Evolutionary conservation across 2,113 vertebrate genomes (phyloP), one percentile per base, ranked within the genome.

Genomic region (Scortum barcoo): DNA sequence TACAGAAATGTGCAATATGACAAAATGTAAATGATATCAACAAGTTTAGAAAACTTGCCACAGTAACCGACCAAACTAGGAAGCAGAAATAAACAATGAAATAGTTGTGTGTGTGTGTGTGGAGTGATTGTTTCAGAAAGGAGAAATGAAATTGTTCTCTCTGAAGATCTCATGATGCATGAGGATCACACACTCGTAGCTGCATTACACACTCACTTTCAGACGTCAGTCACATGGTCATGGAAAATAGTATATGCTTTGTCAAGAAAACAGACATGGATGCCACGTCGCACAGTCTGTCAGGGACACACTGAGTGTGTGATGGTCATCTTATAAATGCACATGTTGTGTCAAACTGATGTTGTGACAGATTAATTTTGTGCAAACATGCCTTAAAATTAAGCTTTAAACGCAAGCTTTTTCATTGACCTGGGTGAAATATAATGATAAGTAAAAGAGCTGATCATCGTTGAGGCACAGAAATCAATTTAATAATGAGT

Each of bases 81-180:
- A 20, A n/a, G 16, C 19, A 75, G 40, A 71, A 69, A 44, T 13
- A 1, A 0, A 10, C 28, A 33, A 9, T 11, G 28, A 22, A 28
- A 30, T 54, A 0, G 53, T n/a, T n/a, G n/a, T n/a, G n/a, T n/a
- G n/a, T n/a, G n/a, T n/a, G n/a, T n/a, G n/a, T n/a, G n/a, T 17
- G 10, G 4, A 16, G n/a, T 22, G 36, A 62, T 69, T 79, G 71
- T 77, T 50, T 54, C 2, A 44, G 16, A 78, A 20, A 44, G 12
- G 2, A 60, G 68, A 50, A 17, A 7, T 51, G 83, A 77, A 0
- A 12, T 33, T 22, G 6, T 44, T 38, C 30, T 42, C 28, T 48
- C 28, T 33, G 68, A 80, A 28, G 53, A 72, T 71, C 51, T 62
- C 33, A 68, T 81, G 54, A 72, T 13, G 33, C 33, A 36, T 36